Evolutionary conservation across 2,888 invertebrate genomes (phyloP).

Genomic region (Linnaemya vulpina): DNA sequence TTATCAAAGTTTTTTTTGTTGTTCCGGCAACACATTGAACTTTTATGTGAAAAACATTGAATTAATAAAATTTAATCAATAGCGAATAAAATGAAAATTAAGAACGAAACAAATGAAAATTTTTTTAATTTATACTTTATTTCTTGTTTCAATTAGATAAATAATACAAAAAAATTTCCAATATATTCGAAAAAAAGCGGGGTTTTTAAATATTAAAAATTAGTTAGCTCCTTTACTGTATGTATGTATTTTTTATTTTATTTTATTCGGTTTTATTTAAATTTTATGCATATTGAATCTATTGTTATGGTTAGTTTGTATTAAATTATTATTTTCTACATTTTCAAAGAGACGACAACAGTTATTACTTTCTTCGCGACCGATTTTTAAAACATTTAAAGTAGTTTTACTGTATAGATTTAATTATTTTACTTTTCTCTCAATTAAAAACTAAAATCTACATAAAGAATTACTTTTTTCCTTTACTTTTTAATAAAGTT

Average conservation of each 20-base stretch:
- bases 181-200: slow-evolving; percentile 30
- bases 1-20: no score
- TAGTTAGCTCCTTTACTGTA: slow-evolving; percentile 57
- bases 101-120: slow-evolving; percentile 29
- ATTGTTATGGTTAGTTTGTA: slow-evolving; percentile 57
- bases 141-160: slow-evolving; percentile 38
- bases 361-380: slow-evolving; percentile 28
- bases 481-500: slow-evolving; percentile 42
- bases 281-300: slow-evolving; percentile 59
- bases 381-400: slow-evolving; percentile 51
- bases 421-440: slow-evolving; percentile 40
- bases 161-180: slow-evolving; percentile 30
- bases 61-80: not conserved
- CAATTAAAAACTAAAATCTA: slow-evolving; percentile 66
- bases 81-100: not conserved
- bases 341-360: slow-evolving; percentile 47
- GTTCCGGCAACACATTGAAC: no score
- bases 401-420: slow-evolving; percentile 43
- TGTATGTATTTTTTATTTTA: no score
- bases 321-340: slow-evolving; percentile 66
- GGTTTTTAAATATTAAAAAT: slow-evolving; percentile 52
- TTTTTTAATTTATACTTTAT: slow-evolving; percentile 40
- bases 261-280: slow-evolving; percentile 37
- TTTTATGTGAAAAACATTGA: no score
- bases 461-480: slow-evolving; percentile 47